These are phyloP conservation scores for Pachycephala philippinensis DNA, from an alignment of 2,113 vertebrate genomes.

Conservation along the genomic window DNA sequence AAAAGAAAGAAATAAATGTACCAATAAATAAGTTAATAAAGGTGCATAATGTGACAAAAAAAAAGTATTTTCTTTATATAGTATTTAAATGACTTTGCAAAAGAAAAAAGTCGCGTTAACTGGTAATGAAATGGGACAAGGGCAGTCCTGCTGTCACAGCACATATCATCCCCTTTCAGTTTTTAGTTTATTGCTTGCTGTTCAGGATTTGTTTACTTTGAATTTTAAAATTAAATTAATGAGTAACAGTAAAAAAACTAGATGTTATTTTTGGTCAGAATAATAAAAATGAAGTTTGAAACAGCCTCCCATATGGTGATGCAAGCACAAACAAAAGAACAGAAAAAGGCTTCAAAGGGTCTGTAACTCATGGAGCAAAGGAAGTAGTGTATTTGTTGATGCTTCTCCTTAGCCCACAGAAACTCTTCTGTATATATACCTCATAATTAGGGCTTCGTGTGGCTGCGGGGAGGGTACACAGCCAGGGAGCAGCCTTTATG, in stretches of 20 bases:
- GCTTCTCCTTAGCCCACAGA: background rate
- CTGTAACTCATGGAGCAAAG: background rate
- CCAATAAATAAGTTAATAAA: background rate
- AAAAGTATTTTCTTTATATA: background rate
- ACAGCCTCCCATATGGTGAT: background rate
- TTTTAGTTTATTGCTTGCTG: background rate
- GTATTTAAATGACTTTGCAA: background rate
- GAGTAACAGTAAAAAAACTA: background rate
- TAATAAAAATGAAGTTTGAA: background rate
- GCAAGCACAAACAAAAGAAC: background rate
- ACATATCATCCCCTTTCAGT: background rate
- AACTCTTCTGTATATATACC: conserved; percentile 15
- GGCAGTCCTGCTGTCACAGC: background rate
- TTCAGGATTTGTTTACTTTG: background rate
- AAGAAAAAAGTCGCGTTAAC: background rate
- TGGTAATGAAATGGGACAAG: background rate
- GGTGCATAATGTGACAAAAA: background rate
- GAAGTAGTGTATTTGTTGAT: conserved; percentile 20
- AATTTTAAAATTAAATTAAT: background rate
- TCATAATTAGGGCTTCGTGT: conserved; percentile 47
- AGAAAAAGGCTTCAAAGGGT: background rate
- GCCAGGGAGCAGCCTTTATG: conserved; percentile 41
- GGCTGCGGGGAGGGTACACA: background rate
- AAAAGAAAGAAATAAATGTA: background rate
- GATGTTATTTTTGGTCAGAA: background rate